Base-by-base conservation (phyloP, 2,113 vertebrate genomes). In the Pollimyrus isidori region DNA sequence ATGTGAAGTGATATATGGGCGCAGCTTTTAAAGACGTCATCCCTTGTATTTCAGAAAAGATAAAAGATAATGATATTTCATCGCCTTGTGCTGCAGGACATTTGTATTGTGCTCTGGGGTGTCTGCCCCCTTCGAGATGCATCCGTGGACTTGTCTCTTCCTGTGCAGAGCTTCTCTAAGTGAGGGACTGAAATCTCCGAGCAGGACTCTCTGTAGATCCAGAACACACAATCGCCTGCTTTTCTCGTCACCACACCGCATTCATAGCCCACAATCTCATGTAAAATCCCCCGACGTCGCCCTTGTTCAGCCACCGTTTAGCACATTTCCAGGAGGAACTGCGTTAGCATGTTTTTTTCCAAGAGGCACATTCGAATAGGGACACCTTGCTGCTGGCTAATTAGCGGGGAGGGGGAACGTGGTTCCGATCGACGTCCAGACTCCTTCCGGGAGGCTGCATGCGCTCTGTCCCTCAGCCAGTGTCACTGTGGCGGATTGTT, bases 401-500 rank as follows among this genome's bases (percentile, higher is more conserved):
- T 83, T 45, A 19, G 49, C 17, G 49, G 48, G 50, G 23, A n/a
- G 69, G 2, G 5, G 73, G 19, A 56, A 4, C 1, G 35, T 21
- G 10, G 1, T 56, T 45, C 48, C 52, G 11, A 13, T 39, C 11
- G 69, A n/a, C 7, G 52, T 7, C 69, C 48, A 52, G 53, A 35
- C 53, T 65, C 35, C 56, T 50, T 76, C 58, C n/a, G 69, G 48
- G 49, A 82, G 65, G 69, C 26, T 3, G 3, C 62, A 30, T 11
- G 89, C 53, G 21, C 50, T 23, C 56, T 23, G 26, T 9, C 86
- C 69, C 52, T 52, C 46, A 53, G 88, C 76, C 87, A 87, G 87
- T 86, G 30, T 89, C 46, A 49, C 45, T 19, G 85, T 48, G 69
- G 84, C 88, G 46, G 85, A 91, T 91, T 86, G 82, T 69, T 21